phyloP scores from a whole-genome alignment of 2,797 vertebrate genomes.

The Schizopygopsis pylzovi region DNA sequence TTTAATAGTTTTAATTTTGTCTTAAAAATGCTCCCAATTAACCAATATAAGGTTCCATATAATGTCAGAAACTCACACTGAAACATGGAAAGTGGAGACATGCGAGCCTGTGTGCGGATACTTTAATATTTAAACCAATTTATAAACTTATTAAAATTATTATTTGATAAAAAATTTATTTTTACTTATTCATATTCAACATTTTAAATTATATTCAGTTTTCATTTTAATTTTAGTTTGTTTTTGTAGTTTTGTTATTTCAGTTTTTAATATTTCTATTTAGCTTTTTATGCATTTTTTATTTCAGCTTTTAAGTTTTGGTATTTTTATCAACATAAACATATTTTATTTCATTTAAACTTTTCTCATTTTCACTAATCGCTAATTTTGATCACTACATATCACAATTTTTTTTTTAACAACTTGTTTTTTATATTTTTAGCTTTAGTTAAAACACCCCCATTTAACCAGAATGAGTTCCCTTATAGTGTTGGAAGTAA shows the following conservation, averaged over 20 bases:
- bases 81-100: neutral
- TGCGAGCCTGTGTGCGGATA: too few species aligned
- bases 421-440: neutral
- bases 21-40: too few species aligned
- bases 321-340: neutral
- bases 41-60: too few species aligned
- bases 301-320: neutral
- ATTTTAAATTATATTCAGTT: neutral
- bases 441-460: too few species aligned
- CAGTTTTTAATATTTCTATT: too few species aligned
- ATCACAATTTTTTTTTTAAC: too few species aligned
- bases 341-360: neutral
- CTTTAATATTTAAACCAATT: neutral
- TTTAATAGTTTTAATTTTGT: neutral
- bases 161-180: neutral
- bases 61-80: too few species aligned
- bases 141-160: neutral
- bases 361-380: neutral
- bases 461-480: too few species aligned
- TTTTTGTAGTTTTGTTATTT: neutral
- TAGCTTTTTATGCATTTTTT: neutral
- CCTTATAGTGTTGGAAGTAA: neutral
- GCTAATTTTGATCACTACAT: too few species aligned
- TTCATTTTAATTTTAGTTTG: neutral
- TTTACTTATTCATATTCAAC: neutral